Evolutionary conservation across 2,113 vertebrate genomes (phyloP), one percentile per base, ranked within the genome.

Genomic region (Manacus vitellinus): DNA sequence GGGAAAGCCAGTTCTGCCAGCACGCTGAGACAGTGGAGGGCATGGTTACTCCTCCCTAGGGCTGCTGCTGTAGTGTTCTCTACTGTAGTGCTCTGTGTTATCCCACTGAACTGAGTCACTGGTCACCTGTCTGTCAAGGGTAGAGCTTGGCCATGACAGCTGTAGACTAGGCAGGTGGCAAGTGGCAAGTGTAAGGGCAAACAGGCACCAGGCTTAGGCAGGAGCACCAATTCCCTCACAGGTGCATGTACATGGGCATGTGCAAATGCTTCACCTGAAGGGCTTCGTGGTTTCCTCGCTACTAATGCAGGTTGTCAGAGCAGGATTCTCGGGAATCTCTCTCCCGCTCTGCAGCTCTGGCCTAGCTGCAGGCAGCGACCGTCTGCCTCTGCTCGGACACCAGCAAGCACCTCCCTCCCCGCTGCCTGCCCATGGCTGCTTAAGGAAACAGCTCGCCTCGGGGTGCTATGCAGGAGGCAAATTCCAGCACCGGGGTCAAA

Each of bases 401-500:
- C 67, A 3, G 31, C 1, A 3, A 65, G 55, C 43, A 14, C 7
- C 10, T n/a, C 33, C 8, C 7, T 72, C 24, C 63, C 35, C 23
- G 1, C 43, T 13, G 55, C 76, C 75, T 30, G 66, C 74, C 85
- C 49, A 0, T 13, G 33, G 49, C 63, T 30, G 55, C 49, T 10
- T 5, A 30, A 85, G 92, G 94, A 94, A 94, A 83, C 56, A 16
- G 82, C 21, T 46, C 54, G 20, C 92, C 5, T 1, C 7, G 74
- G 67, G 86, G 75, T 44, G 54, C 74, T 59, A 10, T 2, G 25
- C 63, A 1, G 47, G 89, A 86, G 89, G 54, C 56, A 39, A 75
- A 91, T 93, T 96, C 95, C 95, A 82, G 73, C 1, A 0, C 88
- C 33, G 70, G 54, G 92, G 92, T 97, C 96, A 96, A 89, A 97